phyloP scores from a whole-genome alignment of 1,140 invertebrate species.

The Sminthurinus signatus region DNA sequence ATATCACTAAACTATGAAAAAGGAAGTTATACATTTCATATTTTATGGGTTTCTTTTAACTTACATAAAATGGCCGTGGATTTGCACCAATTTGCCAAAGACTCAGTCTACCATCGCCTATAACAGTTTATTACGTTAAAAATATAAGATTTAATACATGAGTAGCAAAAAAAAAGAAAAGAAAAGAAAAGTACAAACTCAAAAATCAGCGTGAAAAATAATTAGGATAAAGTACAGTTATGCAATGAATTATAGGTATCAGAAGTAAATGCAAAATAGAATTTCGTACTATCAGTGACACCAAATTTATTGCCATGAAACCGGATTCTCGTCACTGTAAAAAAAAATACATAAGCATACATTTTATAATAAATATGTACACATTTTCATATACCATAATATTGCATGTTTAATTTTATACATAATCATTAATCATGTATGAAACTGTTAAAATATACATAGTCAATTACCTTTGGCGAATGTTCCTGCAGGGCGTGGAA shows the following conservation, averaged over 20 bases:
- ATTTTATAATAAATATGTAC: too few species aligned
- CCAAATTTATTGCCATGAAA: constrained; percentile 99
- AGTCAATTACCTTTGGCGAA: constrained; percentile 54
- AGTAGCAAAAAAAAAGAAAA: too few species aligned
- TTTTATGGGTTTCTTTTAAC: constrained; percentile 45
- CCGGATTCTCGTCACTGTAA: constrained; percentile 86
- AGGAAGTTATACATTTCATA: neutral
- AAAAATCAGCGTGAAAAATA: constrained; percentile 1
- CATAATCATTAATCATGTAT: too few species aligned
- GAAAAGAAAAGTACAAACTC: too few species aligned
- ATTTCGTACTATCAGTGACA: constrained; percentile 67
- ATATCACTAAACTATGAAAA: too few species aligned
- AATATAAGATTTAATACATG: too few species aligned
- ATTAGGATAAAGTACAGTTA: neutral
- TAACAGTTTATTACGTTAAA: neutral
- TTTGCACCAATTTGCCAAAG: constrained; percentile 78
- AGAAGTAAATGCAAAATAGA: constrained; percentile 8
- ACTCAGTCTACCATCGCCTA: constrained; percentile 73
- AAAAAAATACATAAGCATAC: too few species aligned
- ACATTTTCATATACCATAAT: too few species aligned
- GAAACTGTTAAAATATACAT: too few species aligned
- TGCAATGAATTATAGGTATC: constrained; percentile 11
- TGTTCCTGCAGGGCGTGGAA: constrained; percentile 77
- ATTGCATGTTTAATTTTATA: too few species aligned
- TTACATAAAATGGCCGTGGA: constrained; percentile 92